Evolutionary conservation across 2,113 vertebrate species (phyloP).

Genomic region (Garra rufa): DNA sequence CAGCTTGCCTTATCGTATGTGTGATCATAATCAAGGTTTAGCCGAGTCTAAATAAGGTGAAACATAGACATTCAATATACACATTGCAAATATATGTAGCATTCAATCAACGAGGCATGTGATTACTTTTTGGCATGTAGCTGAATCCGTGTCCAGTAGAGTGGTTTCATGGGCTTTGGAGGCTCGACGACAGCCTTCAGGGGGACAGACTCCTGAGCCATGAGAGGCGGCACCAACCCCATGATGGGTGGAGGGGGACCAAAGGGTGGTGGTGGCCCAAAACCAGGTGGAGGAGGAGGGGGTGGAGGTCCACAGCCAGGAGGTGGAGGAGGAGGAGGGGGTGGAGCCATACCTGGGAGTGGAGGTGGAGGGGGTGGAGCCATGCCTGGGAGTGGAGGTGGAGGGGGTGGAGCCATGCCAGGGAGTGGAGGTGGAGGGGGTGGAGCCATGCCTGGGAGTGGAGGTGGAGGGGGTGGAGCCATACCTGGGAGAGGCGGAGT

Average conservation of each 20-base stretch:
- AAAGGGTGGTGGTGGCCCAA: conserved; percentile 54
- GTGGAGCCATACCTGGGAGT: conserved; percentile 55
- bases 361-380: conserved; percentile 56
- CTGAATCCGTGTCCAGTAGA: conserved; percentile 98
- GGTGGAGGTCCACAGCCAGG: conserved; percentile 49
- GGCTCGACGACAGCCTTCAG: conserved; percentile 90
- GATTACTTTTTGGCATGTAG: conserved; percentile 92
- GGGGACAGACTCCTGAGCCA: conserved; percentile 81
- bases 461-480: conserved; percentile 43
- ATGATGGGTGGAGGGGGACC: conserved; percentile 77
- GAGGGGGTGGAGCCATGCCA: conserved; percentile 46
- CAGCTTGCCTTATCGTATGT: not conserved
- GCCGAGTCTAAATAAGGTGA: not conserved
- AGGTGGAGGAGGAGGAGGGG: conserved; percentile 46
- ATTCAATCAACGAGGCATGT: conserved; percentile 18
- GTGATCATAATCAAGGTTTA: not conserved
- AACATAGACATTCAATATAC: conserved; percentile 23
- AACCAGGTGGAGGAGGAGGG: conserved; percentile 56
- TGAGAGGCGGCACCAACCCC: conserved; percentile 77
- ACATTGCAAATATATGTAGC: conserved; percentile 19
- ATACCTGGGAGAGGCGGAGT: conserved; percentile 45
- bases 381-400: conserved; percentile 33
- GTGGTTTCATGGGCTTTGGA: conserved; percentile 95
- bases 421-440: conserved; percentile 56
- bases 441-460: conserved; percentile 51